Evolutionary conservation across 2,113 vertebrate genomes (phyloP), one percentile per base, ranked within the genome.

Genomic region (Tychaedon coryphoeus): DNA sequence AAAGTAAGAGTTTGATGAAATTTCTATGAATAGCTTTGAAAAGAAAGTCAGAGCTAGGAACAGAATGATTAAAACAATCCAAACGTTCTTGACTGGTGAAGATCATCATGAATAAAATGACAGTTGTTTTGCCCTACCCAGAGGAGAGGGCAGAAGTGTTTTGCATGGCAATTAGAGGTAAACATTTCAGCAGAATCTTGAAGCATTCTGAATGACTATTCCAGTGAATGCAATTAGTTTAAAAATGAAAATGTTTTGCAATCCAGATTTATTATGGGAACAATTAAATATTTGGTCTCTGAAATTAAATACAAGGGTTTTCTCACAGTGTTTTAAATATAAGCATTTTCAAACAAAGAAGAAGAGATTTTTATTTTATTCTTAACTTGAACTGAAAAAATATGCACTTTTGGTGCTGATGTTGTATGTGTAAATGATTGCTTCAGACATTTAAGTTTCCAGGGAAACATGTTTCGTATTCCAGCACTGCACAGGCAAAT

Each of bases 391-490:
- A 61, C 71, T 82, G 85, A 94, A 93, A 83, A 66, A 62, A 84
- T 23, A 13, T 38, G 60, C 61, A 64, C 29, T 84, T 97, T 85
- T 92, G 72, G 83, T 95, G 82, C 92, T 12, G 60, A 86, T 67
- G 81, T 42, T 97, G 69, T 96, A 86, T 83, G 61, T 91, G 79
- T 87, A 96, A 96, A 97, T 95, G 84, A 95, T 90, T 96, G 42
- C 81, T 95, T 88, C 81, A 96, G 76, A 80, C 86, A 83, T 96
- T 86, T 81, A 75, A 95, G 84, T 97, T 97, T 97, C 96, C 95
- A 97, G 93, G 95, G 94, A 97, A 98, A 97, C 93, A 94, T 69
- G 53, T 36, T 97, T 96, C 18, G 1, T 95, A 90, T 91, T 95
- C 70, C 76, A 89, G 43, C 58, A 51, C 22, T 67, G 67, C 84